Percentiles rank a stretch among this genome's conserved stretches.
Conservation (phyloP, 2,797 vertebrate species). For the Karalla daura region DNA sequence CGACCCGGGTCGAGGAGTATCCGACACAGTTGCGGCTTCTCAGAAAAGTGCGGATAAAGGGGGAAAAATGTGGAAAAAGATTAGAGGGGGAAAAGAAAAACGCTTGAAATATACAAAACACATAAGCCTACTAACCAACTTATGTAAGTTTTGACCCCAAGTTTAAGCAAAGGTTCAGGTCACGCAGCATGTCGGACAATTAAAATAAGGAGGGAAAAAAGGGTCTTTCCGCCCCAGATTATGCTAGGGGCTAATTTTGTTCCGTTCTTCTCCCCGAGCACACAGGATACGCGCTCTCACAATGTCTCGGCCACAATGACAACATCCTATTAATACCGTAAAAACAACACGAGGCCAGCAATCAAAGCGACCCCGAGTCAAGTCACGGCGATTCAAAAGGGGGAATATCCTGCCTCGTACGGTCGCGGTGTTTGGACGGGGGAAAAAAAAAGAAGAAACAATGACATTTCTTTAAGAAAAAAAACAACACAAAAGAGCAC, state of each 20-base stretch:
- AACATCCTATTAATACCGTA: conserved; percentile 67
- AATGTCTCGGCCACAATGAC: conserved; percentile 59
- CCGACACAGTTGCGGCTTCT: background rate
- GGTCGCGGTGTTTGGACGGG: conserved; percentile 49
- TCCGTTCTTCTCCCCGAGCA: conserved; percentile 15
- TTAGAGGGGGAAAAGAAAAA: no score
- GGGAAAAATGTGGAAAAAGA: background rate
- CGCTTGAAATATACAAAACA: background rate
- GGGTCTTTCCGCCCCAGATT: conserved; percentile 14
- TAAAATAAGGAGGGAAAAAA: background rate
- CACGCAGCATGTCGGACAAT: background rate
- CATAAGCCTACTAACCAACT: background rate
- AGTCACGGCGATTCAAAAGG: conserved; percentile 53
- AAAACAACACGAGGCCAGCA: conserved; percentile 61
- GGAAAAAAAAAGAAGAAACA: conserved; percentile 73
- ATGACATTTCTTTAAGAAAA: no score
- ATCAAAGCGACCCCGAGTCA: conserved; percentile 72
- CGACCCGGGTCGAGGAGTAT: background rate
- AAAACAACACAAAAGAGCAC: conserved; percentile 57
- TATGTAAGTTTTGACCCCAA: background rate
- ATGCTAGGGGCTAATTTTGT: conserved; percentile 41
- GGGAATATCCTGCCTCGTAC: conserved; percentile 66
- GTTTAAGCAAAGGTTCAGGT: conserved; percentile 7
- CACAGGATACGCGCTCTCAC: conserved; percentile 31
- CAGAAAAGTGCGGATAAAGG: background rate